Conservation (phyloP, 2,113 vertebrate species). For the Cephalopterus ornatus region DNA sequence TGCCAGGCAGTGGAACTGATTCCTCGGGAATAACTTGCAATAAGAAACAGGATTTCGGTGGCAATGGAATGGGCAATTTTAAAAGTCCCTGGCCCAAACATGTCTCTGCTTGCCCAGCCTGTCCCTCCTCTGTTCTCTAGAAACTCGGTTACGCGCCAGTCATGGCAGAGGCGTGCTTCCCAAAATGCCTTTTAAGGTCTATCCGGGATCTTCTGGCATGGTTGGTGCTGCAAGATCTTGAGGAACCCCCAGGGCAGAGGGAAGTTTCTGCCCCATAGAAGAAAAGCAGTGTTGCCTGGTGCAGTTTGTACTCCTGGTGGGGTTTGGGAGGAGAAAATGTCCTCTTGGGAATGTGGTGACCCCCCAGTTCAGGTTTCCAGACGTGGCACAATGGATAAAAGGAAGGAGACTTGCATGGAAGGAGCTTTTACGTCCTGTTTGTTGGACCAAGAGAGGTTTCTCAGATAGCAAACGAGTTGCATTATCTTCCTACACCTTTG, state of each 20-base stretch:
- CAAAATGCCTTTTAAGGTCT: neutral
- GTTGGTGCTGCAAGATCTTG: neutral
- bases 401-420: neutral
- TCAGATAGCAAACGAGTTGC: neutral
- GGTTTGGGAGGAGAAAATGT: neutral
- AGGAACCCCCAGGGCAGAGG: neutral
- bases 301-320: neutral
- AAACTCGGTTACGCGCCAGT: accelerated
- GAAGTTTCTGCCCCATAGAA: neutral
- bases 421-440: neutral
- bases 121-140: neutral
- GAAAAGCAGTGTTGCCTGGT: neutral
- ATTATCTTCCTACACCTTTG: neutral
- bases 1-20: neutral
- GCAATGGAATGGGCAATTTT: neutral
- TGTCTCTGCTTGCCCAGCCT: neutral
- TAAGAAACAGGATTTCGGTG: neutral
- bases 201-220: neutral
- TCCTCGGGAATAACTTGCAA: neutral
- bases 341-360: neutral
- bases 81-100: neutral
- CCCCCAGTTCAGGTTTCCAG: neutral
- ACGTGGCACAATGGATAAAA: neutral
- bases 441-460: neutral
- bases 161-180: neutral